Evolutionary conservation across 2,888 invertebrate genomes (phyloP).

Genomic region (Cephonodes hylas): DNA sequence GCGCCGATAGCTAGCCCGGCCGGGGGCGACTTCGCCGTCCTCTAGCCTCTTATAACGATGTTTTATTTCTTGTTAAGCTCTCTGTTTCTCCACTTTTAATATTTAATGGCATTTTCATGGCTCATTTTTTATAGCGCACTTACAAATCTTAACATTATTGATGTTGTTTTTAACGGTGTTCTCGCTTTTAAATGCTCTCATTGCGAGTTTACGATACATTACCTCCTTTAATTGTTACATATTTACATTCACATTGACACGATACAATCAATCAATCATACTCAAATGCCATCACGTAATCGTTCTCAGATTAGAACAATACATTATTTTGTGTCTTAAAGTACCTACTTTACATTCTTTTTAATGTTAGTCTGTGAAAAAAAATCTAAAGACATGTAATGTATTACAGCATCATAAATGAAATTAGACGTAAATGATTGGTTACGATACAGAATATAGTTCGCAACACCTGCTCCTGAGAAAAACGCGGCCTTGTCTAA

Average conservation of each 20-base stretch:
- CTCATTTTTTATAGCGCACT: constrained; percentile 78
- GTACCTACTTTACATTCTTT: too few relatives aligned
- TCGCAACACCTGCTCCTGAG: constrained; percentile 51
- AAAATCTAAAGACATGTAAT: too few relatives aligned
- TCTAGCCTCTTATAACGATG: constrained; percentile 77
- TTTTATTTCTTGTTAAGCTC: constrained; percentile 82
- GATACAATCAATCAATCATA: not conserved
- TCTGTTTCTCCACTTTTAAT: constrained; percentile 81
- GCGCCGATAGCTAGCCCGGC: constrained; percentile 77
- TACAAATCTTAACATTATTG: constrained; percentile 74
- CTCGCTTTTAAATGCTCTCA: constrained; percentile 12
- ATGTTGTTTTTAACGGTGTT: constrained; percentile 56
- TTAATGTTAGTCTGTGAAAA: too few relatives aligned
- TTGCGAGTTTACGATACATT: constrained; percentile 21
- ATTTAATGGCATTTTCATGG: constrained; percentile 81
- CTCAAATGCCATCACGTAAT: too few relatives aligned
- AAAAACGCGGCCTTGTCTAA: constrained; percentile 57
- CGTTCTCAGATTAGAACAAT: not conserved
- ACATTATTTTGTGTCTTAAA: too few relatives aligned
- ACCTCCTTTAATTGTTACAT: constrained; percentile 36
- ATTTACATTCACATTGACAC: not conserved
- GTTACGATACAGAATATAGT: constrained; percentile 19
- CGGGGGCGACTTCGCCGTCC: constrained; percentile 68
- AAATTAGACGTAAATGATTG: too few relatives aligned
- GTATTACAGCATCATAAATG: too few relatives aligned